phyloP scores from a whole-genome alignment of 2,113 vertebrate genomes.

The Hippocampus mohnikei region DNA sequence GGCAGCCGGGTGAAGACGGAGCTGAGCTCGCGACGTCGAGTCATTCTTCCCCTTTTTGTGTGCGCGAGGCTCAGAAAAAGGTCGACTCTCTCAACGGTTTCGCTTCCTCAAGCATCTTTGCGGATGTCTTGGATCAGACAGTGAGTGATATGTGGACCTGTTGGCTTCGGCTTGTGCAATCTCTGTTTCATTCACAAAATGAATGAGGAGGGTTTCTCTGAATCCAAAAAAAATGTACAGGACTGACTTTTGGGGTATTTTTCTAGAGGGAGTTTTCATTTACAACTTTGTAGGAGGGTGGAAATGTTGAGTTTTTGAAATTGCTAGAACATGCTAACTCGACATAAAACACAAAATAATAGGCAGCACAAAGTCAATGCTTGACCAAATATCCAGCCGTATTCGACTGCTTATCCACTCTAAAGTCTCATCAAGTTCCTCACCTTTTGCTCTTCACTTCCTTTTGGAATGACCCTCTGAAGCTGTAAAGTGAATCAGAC shows the following conservation, averaged over 20 bases:
- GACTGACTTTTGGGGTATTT: not conserved
- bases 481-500: conserved; percentile 58
- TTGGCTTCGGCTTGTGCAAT: not conserved
- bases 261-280: not conserved
- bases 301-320: no score
- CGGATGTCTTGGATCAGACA: conserved; percentile 5
- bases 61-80: conserved; percentile 52
- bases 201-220: not conserved
- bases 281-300: no score
- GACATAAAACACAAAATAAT: not conserved
- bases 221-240: not conserved
- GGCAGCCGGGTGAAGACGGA: conserved; percentile 62
- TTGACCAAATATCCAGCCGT: no score
- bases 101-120: conserved; percentile 58
- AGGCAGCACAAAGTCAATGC: no score
- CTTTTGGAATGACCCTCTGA: conserved; percentile 65
- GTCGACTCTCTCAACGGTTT: conserved; percentile 69
- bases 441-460: conserved; percentile 69
- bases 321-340: not conserved
- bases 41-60: conserved; percentile 71
- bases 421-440: conserved; percentile 21
- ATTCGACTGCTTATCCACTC: no score
- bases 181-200: conserved; percentile 6
- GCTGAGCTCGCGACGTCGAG: conserved; percentile 66
- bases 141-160: not conserved